Conservation (phyloP, 2,113 vertebrate species). For the Melanocharis versteri region DNA sequence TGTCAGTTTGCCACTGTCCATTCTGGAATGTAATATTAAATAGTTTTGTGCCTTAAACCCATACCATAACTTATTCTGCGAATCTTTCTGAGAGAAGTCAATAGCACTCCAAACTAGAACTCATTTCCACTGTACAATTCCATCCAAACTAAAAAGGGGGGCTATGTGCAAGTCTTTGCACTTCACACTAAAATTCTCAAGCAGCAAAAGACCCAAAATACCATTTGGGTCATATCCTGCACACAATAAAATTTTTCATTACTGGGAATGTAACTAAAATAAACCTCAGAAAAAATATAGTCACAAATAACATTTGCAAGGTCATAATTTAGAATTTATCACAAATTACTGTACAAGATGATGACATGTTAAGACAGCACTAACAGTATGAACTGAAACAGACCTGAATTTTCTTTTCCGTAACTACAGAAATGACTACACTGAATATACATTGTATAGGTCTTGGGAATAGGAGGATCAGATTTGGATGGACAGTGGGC, state of each 20-base stretch:
- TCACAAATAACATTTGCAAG: neutral
- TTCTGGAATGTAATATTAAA: neutral
- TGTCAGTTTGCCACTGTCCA: neutral
- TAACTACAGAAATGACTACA: neutral
- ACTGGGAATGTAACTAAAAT: neutral
- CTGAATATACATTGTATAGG: neutral
- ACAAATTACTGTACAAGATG: neutral
- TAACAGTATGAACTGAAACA: neutral
- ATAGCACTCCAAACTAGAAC: neutral
- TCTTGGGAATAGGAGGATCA: neutral
- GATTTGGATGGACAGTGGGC: neutral
- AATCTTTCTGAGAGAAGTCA: neutral
- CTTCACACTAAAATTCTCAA: neutral
- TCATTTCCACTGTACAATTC: neutral
- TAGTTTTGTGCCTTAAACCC: neutral
- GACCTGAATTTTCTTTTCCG: neutral
- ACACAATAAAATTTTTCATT: neutral
- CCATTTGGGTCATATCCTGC: neutral
- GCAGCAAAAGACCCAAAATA: neutral
- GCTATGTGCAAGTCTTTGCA: neutral
- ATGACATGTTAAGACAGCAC: neutral
- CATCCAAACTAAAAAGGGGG: neutral
- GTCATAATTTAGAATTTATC: neutral
- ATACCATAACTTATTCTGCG: neutral
- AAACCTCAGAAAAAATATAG: neutral